These are phyloP conservation scores for Strigamia transsilvanica DNA, from an alignment of 2,888 invertebrate genomes.

Conservation along the genomic window DNA sequence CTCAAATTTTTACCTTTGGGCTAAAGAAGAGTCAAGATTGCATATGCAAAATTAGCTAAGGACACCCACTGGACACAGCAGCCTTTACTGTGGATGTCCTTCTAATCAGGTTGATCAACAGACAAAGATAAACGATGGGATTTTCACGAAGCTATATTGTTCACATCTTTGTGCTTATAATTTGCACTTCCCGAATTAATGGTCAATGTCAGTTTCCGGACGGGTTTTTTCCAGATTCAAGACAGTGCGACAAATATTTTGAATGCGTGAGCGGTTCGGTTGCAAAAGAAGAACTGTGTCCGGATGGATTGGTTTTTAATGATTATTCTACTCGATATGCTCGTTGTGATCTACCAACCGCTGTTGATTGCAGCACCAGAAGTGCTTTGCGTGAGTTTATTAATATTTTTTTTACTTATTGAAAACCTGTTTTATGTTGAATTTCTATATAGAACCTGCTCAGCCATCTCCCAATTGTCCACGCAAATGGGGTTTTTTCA, in stretches of 20 bases:
- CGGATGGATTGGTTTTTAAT: slow-evolving; percentile 59
- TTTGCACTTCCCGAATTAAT: neutral
- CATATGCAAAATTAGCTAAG: neutral
- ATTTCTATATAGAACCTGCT: slow-evolving; percentile 72
- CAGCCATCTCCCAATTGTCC: slow-evolving; percentile 78
- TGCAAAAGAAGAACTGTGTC: slow-evolving; percentile 57
- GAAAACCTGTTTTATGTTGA: neutral
- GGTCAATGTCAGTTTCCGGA: slow-evolving; percentile 10
- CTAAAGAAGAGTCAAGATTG: neutral
- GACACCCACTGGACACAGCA: neutral
- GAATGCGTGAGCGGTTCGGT: slow-evolving; percentile 58
- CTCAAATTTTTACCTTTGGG: neutral
- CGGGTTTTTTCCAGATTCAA: slow-evolving; percentile 58
- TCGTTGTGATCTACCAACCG: slow-evolving; percentile 58
- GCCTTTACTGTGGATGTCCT: neutral
- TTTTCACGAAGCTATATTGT: neutral
- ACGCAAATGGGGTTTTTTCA: slow-evolving; percentile 68
- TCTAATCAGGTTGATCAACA: neutral
- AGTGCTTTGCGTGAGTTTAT: slow-evolving; percentile 57
- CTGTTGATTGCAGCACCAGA: slow-evolving; percentile 57
- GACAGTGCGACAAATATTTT: slow-evolving; percentile 59
- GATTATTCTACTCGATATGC: slow-evolving; percentile 66
- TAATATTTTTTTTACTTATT: slow-evolving; percentile 7
- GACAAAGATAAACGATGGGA: neutral
- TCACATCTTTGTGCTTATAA: neutral